phyloP scores from a whole-genome alignment of 2,113 vertebrate genomes.

The Crotalus helleri region DNA sequence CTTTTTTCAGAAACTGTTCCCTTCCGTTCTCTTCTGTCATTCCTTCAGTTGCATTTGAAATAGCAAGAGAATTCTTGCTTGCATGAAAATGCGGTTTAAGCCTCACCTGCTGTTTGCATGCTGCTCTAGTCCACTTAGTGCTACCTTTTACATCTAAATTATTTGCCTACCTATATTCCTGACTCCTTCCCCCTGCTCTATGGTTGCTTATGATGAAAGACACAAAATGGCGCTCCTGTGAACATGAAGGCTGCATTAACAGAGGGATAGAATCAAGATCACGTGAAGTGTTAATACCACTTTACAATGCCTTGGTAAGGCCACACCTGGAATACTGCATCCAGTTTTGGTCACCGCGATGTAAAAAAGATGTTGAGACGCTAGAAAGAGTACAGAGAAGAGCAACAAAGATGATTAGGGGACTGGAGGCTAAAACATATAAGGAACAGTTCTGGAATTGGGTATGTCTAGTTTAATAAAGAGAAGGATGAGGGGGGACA shows the following conservation, averaged over 20 bases:
- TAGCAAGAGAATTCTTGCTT: slow-evolving; percentile 5
- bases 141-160: slow-evolving; percentile 10
- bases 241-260: accelerated
- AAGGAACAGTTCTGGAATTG: no score
- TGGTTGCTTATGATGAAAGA: slow-evolving; percentile 9
- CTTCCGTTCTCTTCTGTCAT: slow-evolving; percentile 25
- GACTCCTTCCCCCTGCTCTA: not conserved
- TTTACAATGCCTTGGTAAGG: no score
- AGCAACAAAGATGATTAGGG: no score
- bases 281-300: no score
- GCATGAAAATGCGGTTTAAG: slow-evolving; percentile 5
- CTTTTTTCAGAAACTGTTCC: slow-evolving; percentile 48
- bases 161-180: not conserved
- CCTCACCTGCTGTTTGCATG: not conserved
- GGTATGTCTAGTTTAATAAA: no score
- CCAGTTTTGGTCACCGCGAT: no score
- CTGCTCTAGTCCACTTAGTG: not conserved
- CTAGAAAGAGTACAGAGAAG: no score
- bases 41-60: slow-evolving; percentile 32
- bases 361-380: no score
- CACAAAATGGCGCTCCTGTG: accelerated
- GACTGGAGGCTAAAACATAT: no score
- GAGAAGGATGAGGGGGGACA: no score
- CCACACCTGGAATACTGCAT: no score
- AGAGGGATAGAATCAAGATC: no score